phyloP scores from a whole-genome alignment of 1,140 invertebrate genomes.

The Pseudachorutes palmiensis region DNA sequence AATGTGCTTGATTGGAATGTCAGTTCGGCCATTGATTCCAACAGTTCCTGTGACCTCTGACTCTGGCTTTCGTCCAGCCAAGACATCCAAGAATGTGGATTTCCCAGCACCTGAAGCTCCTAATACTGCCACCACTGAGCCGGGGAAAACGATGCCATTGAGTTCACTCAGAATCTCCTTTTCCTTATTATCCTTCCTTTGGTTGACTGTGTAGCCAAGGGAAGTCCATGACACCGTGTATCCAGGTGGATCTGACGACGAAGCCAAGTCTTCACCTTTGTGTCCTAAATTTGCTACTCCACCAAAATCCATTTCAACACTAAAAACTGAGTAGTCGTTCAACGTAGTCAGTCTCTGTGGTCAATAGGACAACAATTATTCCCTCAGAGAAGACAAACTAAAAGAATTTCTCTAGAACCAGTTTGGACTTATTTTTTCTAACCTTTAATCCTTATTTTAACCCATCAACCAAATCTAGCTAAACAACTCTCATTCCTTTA shows the following conservation, averaged over 20 bases:
- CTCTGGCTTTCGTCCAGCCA: neutral
- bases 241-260: neutral
- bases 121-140: neutral
- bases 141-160: neutral
- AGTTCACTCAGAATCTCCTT: neutral
- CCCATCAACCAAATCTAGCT: too few relatives aligned
- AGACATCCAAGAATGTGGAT: conserved; percentile 3
- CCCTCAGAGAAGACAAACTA: too few relatives aligned
- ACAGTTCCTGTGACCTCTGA: neutral
- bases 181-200: neutral
- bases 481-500: too few relatives aligned
- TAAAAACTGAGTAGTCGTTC: too few relatives aligned
- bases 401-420: too few relatives aligned
- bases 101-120: conserved; percentile 3
- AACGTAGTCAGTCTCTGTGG: too few relatives aligned
- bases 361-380: too few relatives aligned
- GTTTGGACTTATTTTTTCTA: too few relatives aligned
- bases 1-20: conserved; percentile 1
- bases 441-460: too few relatives aligned
- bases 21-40: neutral
- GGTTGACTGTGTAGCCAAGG: neutral
- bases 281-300: too few relatives aligned
- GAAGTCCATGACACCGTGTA: neutral
- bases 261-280: too few relatives aligned
- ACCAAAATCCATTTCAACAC: too few relatives aligned